Conservation (phyloP, 2,113 vertebrate genomes). For the Tonatia bakeri region DNA sequence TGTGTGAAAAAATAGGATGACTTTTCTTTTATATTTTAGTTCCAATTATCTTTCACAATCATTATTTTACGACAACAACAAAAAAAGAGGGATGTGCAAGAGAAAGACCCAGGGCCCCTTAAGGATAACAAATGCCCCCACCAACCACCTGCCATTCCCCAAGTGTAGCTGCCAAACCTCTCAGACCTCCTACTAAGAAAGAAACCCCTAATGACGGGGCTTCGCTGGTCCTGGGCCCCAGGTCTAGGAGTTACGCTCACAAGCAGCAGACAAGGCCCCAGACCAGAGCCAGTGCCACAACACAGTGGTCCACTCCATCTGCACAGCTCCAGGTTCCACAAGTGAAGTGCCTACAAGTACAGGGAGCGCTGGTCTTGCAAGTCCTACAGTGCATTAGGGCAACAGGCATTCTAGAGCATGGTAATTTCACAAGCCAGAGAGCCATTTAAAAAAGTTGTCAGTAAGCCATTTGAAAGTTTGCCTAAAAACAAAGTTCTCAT, state of each 20-base stretch:
- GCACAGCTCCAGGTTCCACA: neutral
- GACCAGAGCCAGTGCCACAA: neutral
- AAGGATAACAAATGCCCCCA: neutral
- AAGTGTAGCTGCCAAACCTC: neutral
- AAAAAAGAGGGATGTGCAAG: fast-evolving
- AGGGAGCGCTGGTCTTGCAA: neutral
- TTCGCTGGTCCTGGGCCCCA: neutral
- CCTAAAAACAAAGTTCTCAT: neutral
- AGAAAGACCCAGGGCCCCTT: neutral
- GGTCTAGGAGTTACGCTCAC: too few relatives aligned
- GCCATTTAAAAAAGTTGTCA: fast-evolving
- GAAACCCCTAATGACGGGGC: neutral
- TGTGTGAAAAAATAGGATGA: fast-evolving
- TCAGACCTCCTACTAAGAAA: neutral
- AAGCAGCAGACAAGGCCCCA: too few relatives aligned
- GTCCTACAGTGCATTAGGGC: neutral
- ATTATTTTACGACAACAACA: neutral
- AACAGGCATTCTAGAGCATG: fast-evolving
- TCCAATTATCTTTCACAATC: too few relatives aligned
- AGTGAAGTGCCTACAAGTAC: fast-evolving
- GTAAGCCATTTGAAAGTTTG: neutral
- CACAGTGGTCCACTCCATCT: neutral
- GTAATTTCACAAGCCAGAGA: neutral
- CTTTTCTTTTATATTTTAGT: neutral
- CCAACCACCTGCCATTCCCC: fast-evolving